Percentiles rank a stretch among this genome's conserved stretches.
Evolutionary conservation across 1,140 invertebrate genomes (phyloP).

Genomic region (Anastatus disparis): DNA sequence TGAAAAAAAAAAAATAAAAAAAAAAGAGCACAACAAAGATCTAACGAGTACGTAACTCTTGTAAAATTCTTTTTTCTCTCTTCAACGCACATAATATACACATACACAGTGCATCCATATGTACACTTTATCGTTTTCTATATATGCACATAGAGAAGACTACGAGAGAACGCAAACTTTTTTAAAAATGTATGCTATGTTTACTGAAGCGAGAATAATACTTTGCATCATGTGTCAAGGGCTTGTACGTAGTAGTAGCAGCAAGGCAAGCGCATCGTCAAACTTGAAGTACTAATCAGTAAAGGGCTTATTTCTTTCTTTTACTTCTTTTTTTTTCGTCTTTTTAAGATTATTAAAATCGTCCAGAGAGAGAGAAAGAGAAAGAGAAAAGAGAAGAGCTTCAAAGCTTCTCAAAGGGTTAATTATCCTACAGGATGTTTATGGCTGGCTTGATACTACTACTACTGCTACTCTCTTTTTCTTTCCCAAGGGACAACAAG

Average conservation of each 20-base stretch:
- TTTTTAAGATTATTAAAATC: constrained; percentile 68
- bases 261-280: constrained; percentile 43
- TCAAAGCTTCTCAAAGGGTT: constrained; percentile 65
- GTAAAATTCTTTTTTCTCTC: no score
- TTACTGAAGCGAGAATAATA: constrained; percentile 36
- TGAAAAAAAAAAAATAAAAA: no score
- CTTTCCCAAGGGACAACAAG: constrained; percentile 43
- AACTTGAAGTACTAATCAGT: constrained; percentile 59
- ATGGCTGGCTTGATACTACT: constrained; percentile 63
- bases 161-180: background rate
- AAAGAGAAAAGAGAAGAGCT: constrained; percentile 35
- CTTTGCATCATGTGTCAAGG: constrained; percentile 52
- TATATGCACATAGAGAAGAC: background rate
- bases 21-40: no score
- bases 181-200: background rate
- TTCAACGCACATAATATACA: no score
- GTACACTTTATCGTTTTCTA: no score
- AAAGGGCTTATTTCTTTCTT: no score
- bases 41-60: no score
- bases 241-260: no score
- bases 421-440: constrained; percentile 65
- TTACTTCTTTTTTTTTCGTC: no score
- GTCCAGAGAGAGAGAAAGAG: constrained; percentile 43
- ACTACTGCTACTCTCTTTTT: no score
- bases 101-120: no score